These are phyloP conservation scores for Pollenia amentaria DNA, from an alignment of 2,888 invertebrate species.

Conservation along the genomic window DNA sequence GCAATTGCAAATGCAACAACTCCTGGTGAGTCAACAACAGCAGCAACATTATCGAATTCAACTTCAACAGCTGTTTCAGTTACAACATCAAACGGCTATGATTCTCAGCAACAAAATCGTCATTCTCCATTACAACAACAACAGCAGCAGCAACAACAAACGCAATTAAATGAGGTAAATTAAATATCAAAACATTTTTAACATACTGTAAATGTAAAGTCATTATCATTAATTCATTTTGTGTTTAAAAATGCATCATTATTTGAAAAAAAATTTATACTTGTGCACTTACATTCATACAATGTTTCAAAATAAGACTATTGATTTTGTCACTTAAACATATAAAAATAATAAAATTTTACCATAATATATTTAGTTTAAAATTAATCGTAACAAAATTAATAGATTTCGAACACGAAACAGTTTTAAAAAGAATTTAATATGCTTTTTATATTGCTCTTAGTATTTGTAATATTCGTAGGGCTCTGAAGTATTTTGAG, in stretches of 20 bases:
- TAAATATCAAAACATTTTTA: conserved; percentile 18
- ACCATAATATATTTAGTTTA: not conserved
- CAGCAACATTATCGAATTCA: conserved; percentile 78
- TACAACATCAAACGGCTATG: conserved; percentile 79
- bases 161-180: conserved; percentile 83
- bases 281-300: conserved; percentile 1
- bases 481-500: no score
- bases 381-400: not conserved
- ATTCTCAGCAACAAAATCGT: conserved; percentile 78
- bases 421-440: no score
- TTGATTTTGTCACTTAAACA: conserved; percentile 2
- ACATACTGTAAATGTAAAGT: not conserved
- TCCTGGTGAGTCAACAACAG: conserved; percentile 76
- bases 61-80: conserved; percentile 79
- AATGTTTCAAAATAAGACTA: not conserved
- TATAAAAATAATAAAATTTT: no score
- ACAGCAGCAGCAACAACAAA: conserved; percentile 81
- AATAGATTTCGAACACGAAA: no score
- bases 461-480: no score
- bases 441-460: no score
- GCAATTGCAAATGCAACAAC: conserved; percentile 71
- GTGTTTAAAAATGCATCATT: conserved; percentile 39
- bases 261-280: conserved; percentile 1
- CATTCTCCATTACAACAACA: conserved; percentile 79
- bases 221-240: conserved; percentile 47